Evolutionary conservation across 1,140 invertebrate genomes (phyloP).

Genomic region (Plectrocnemia conspersa): DNA sequence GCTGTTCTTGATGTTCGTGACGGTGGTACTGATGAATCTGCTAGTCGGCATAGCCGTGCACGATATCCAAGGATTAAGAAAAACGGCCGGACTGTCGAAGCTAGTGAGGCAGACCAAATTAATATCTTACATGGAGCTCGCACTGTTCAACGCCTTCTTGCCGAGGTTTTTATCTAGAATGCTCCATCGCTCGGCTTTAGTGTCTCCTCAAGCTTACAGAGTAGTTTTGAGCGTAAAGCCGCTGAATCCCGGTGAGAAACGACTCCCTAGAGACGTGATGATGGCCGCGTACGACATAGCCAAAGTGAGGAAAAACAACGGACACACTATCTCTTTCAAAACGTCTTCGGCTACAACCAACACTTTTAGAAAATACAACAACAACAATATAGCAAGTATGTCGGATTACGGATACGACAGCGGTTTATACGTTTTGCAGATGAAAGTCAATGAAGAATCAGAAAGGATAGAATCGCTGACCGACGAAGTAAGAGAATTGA

Average conservation of each 20-base stretch:
- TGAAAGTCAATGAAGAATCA: conserved; percentile 58
- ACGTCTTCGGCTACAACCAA: conserved; percentile 54
- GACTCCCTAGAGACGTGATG: conserved; percentile 69
- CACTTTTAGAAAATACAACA: conserved; percentile 60
- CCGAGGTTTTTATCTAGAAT: conserved; percentile 67
- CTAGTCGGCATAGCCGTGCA: conserved; percentile 75
- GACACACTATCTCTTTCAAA: conserved; percentile 59
- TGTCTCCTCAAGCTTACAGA: conserved; percentile 70
- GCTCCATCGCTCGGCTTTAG: conserved; percentile 66
- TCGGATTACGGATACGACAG: conserved; percentile 48
- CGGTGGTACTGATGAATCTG: conserved; percentile 77
- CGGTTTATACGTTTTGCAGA: conserved; percentile 53
- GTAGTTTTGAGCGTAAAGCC: conserved; percentile 75
- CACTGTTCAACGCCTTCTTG: conserved; percentile 64
- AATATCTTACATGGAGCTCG: conserved; percentile 69
- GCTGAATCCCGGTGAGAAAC: conserved; percentile 72
- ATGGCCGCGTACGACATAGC: conserved; percentile 70
- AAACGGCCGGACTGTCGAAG: conserved; percentile 69
- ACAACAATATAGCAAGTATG: conserved; percentile 53
- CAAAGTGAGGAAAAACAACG: conserved; percentile 63
- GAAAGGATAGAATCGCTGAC: conserved; percentile 57
- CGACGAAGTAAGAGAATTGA: conserved; percentile 60
- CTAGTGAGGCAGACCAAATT: conserved; percentile 73
- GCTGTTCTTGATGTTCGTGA: conserved; percentile 70
- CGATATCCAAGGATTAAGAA: conserved; percentile 72